Evolutionary conservation across 2,113 vertebrate genomes (phyloP).

Genomic region (Cyprinodon variegatus): DNA sequence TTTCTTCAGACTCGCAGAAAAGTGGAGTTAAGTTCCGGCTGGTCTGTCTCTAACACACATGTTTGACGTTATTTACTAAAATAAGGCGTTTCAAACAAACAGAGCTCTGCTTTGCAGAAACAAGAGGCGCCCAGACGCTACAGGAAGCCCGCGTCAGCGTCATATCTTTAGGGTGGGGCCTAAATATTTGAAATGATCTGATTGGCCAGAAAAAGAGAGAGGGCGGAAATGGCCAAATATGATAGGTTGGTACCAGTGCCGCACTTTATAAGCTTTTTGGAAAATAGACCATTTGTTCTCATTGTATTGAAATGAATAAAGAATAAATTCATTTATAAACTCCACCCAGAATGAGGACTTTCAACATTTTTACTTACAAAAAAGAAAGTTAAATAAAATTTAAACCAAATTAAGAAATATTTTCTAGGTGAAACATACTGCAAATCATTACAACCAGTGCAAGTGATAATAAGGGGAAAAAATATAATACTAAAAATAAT

Average conservation of each 20-base stretch:
- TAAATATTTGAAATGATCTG: not conserved
- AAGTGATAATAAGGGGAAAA: too few relatives aligned
- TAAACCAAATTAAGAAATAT: not conserved
- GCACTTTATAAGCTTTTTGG: slow-evolving; percentile 9
- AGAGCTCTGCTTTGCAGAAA: not conserved
- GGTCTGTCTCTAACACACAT: not conserved
- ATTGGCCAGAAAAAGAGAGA: slow-evolving; percentile 46
- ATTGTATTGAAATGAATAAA: slow-evolving; percentile 3
- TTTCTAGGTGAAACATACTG: too few relatives aligned
- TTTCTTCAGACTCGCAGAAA: not conserved
- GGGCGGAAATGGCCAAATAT: not conserved
- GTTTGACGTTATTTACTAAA: not conserved
- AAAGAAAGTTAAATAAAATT: not conserved
- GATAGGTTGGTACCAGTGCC: slow-evolving; percentile 24
- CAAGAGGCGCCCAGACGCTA: slow-evolving; percentile 44
- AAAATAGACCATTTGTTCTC: slow-evolving; percentile 7
- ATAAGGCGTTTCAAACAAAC: not conserved
- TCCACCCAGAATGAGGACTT: not conserved
- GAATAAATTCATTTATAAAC: not conserved
- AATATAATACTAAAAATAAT: too few relatives aligned
- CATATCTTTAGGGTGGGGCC: slow-evolving; percentile 53
- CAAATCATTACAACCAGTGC: too few relatives aligned
- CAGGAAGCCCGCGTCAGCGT: slow-evolving; percentile 77
- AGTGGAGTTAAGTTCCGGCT: not conserved
- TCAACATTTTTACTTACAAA: too few relatives aligned